Conservation (phyloP, 2,888 invertebrate genomes). For the Andrena flavipes region DNA sequence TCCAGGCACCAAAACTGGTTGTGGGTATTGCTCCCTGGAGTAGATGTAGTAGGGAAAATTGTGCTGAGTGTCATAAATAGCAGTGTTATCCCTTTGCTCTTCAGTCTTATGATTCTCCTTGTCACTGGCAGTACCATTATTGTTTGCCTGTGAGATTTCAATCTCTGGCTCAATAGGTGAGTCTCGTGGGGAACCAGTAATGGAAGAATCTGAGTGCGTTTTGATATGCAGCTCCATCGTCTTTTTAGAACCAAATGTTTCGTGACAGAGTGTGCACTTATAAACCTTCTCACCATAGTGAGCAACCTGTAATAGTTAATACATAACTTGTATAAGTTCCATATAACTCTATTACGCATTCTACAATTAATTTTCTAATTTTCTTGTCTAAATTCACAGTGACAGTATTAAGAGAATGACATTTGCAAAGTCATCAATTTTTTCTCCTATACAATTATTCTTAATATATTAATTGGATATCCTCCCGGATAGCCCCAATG, state of each 20-base stretch:
- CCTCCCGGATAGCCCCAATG: too few species aligned
- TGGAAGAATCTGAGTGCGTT: slow-evolving; percentile 88
- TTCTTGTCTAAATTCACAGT: too few species aligned
- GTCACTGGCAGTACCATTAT: slow-evolving; percentile 75
- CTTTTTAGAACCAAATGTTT: slow-evolving; percentile 95
- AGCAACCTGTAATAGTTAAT: slow-evolving; percentile 86
- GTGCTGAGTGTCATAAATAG: slow-evolving; percentile 66
- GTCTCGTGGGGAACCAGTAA: slow-evolving; percentile 63
- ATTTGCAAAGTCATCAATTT: too few species aligned
- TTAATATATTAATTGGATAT: too few species aligned
- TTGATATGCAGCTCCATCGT: slow-evolving; percentile 96
- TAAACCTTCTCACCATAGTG: slow-evolving; percentile 97
- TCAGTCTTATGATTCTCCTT: slow-evolving; percentile 81
- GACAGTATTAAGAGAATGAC: too few species aligned
- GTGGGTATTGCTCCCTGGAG: slow-evolving; percentile 75
- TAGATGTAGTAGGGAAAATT: slow-evolving; percentile 84
- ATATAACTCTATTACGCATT: too few species aligned
- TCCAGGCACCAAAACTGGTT: slow-evolving; percentile 79
- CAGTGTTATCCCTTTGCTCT: slow-evolving; percentile 44
- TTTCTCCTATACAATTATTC: too few species aligned
- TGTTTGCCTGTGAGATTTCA: slow-evolving; percentile 80
- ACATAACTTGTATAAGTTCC: background rate
- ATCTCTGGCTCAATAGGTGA: slow-evolving; percentile 82
- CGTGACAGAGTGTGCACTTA: slow-evolving; percentile 96
- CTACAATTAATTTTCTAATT: too few species aligned